phyloP scores from a whole-genome alignment of 1,140 invertebrate genomes.

The Laodelphax striatellus region DNA sequence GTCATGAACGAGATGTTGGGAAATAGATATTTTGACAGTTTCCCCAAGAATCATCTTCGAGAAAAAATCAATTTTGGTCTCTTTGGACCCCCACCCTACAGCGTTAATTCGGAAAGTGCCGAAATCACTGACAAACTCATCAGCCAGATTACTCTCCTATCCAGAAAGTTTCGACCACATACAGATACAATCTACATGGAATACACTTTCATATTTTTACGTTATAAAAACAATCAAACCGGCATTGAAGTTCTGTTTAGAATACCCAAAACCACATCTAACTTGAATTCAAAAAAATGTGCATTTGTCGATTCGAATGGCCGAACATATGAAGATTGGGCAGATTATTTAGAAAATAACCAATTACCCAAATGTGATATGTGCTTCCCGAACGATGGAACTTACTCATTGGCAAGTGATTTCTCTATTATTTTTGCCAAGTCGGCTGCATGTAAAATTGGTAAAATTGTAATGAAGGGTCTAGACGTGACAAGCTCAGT shows the following conservation, averaged over 20 bases:
- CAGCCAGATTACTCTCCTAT: not conserved
- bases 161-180: not conserved
- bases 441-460: conserved; percentile 29
- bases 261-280: not conserved
- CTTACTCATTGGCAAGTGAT: conserved; percentile 29
- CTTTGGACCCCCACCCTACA: not conserved
- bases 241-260: conserved; percentile 5
- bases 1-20: not conserved
- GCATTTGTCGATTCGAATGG: conserved; percentile 26
- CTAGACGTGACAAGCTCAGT: conserved; percentile 27
- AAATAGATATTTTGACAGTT: not conserved
- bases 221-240: conserved; percentile 3
- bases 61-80: conserved; percentile 4
- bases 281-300: not conserved
- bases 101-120: not conserved
- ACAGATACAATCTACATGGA: too few species aligned
- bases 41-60: not conserved
- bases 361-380: conserved; percentile 26
- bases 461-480: conserved; percentile 17
- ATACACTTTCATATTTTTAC: not conserved
- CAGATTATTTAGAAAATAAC: conserved; percentile 28
- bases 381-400: conserved; percentile 29
- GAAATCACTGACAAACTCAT: too few species aligned
- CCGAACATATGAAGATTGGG: conserved; percentile 29
- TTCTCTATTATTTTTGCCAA: conserved; percentile 30